A percentile compares a stretch with the other conserved stretches of the same genome.
These are phyloP conservation scores for Hydractinia echinata DNA, from an alignment of 30 jellyfish, hydroid and myxozoan species.

Conservation along the genomic window DNA sequence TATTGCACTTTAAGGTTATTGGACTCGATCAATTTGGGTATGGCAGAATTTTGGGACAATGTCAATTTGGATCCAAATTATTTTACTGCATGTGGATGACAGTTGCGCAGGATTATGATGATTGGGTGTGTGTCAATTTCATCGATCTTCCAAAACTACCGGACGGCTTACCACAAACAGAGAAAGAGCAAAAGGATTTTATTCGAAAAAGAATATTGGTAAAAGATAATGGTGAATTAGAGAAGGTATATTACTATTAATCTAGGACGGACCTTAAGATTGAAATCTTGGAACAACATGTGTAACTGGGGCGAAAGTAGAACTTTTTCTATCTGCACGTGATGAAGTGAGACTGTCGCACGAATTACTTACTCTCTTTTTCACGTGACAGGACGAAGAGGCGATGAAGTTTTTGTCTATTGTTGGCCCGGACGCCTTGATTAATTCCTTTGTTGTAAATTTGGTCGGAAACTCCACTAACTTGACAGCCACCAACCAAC, in stretches of 20 bases:
- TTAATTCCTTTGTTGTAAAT: slow-evolving; percentile 55
- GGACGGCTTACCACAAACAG: not conserved
- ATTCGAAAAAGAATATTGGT: slow-evolving; percentile 39
- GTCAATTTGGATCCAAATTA: slow-evolving; percentile 50
- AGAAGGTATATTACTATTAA: not conserved
- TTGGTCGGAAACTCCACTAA: slow-evolving; percentile 15
- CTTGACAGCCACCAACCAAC: slow-evolving; percentile 33
- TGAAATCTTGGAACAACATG: no score
- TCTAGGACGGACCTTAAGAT: no score
- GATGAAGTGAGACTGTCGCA: no score
- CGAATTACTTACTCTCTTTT: no score
- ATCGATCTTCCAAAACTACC: slow-evolving; percentile 13
- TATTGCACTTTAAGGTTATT: slow-evolving; percentile 30
- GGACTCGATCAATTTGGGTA: slow-evolving; percentile 51
- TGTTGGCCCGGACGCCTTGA: slow-evolving; percentile 67
- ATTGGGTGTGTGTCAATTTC: slow-evolving; percentile 48
- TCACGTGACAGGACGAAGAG: slow-evolving; percentile 22
- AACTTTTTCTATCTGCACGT: no score
- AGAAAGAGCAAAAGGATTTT: not conserved
- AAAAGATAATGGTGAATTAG: slow-evolving; percentile 37
- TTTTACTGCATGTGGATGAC: slow-evolving; percentile 74
- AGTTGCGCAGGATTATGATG: slow-evolving; percentile 48
- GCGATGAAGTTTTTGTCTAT: slow-evolving; percentile 46
- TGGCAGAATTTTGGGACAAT: slow-evolving; percentile 64
- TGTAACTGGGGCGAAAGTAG: no score